Base-by-base conservation (phyloP, 2,797 vertebrate genomes). In the Heterohyrax brucei region DNA sequence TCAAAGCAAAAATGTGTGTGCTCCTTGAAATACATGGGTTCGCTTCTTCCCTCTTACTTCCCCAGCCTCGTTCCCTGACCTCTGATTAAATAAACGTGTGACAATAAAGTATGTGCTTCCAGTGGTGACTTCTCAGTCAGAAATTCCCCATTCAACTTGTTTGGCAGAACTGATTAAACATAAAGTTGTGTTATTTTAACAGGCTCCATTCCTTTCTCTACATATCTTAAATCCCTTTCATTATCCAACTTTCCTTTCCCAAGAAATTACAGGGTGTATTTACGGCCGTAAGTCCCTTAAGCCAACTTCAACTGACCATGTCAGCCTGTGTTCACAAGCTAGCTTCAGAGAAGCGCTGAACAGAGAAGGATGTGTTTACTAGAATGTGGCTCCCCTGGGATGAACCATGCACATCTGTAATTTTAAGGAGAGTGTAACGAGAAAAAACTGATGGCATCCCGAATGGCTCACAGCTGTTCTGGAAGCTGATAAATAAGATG, bases 381-480 rank as follows among this genome's bases (percentile, higher is more conserved):
- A 87, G 89, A 81, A 95, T 16, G 39, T 53, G 86, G 68, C 87
- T 97, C 96, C 96, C 97, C 75, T 64, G 93, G 97, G 97, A 97
- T 18, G 87, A 81, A 82, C 82, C 87, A 24, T 66, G 85, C 97
- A 97, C 96, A 97, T 97, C 96, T 97, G 97, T 97, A 97, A 97
- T 96, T 97, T 95, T 97, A 96, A 97, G 93, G 97, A 96, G 92
- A 93, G 56, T 61, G 76, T 98, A 97, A 98, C 96, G 96, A 98
- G 97, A 94, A 96, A 96, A 97, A 96, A 91, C 97, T 28, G 89
- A 96, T 93, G 96, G 85, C 76, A 61, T 95, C 91, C 95, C 84
- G 96, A 97, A 96, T 86, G 95, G 95, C 90, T 96, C 96, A 96
- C 97, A 98, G 97, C 95, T 98, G 97, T 94, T 97, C 89, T 96